Base-by-base conservation (phyloP, 1,140 invertebrate genomes). In the Tribolium castaneum region DNA sequence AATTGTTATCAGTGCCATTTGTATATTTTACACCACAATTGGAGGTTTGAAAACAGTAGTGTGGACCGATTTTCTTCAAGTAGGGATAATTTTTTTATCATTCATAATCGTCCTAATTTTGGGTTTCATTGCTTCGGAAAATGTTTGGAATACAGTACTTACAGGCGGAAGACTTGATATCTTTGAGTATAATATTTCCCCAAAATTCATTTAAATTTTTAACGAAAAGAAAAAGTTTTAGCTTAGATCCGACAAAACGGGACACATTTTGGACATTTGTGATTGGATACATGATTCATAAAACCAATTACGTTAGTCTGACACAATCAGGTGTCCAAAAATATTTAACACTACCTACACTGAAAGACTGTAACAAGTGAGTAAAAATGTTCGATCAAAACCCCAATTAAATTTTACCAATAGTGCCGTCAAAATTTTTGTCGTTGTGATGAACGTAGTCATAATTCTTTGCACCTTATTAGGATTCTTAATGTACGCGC, bases 1-100 rank as follows among this genome's bases (percentile, higher is more conserved):
- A 19, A 19, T 19, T 19, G 2, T 19, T 19, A 90, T 94, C 56
- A 94, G 93, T 79, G 85, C 91, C 3, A 89, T 94, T 4, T 95
- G 94, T 85, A 94, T 94, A 3, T 93, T 95, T 75, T 94, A 96
- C 80, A 94, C 94, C 5, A 91, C 93, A 9, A 86, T 95, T 50
- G 93, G 93, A 59, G 94, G 94, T 0, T 85, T 95, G 73, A 91
- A 93, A 86, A 93, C 94, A 6, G 92, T 95, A 22, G 90, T 94
- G 49, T 92, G 91, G 89, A 91, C 94, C 5, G 93, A 94, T 77
- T 91, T 92, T 1, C 87, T 94, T 30, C 94, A 94, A 81, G 89
- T 92, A 39, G 86, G 90, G 52, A 85, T 94, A 10, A 94, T 94
- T 80, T 85, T 93, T 50, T 90, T 89, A 19, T 91, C 93, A 19